Percentiles rank a stretch among this genome's conserved stretches.
These are phyloP conservation scores for Stenodera caucasica DNA, from an alignment of 2,888 invertebrate genomes.

Conservation along the genomic window DNA sequence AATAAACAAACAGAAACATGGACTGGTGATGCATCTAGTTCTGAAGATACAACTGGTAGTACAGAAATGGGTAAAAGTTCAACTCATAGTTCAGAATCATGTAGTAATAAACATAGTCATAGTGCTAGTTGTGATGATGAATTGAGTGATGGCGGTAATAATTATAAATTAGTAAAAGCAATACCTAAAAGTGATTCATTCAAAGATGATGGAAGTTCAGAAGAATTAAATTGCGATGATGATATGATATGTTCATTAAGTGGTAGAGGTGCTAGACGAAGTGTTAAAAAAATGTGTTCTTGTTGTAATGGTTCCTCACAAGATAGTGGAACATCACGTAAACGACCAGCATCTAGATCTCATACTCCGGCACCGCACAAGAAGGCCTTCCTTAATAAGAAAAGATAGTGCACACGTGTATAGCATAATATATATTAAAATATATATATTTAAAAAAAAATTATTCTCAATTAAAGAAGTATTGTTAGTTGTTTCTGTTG, in stretches of 20 bases:
- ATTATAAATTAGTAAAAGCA: slow-evolving; percentile 47
- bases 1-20: slow-evolving; percentile 35
- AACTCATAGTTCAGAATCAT: slow-evolving; percentile 40
- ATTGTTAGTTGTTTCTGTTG: slow-evolving; percentile 41
- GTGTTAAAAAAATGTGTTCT: slow-evolving; percentile 51
- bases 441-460: slow-evolving; percentile 23
- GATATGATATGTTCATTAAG: slow-evolving; percentile 46
- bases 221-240: slow-evolving; percentile 44
- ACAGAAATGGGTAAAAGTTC: slow-evolving; percentile 43
- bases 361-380: slow-evolving; percentile 51
- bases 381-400: slow-evolving; percentile 52
- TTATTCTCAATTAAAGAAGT: not conserved
- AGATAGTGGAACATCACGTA: slow-evolving; percentile 39
- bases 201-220: slow-evolving; percentile 45
- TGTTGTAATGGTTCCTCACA: slow-evolving; percentile 51
- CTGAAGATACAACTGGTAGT: slow-evolving; percentile 50
- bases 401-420: slow-evolving; percentile 53
- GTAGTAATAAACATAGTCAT: slow-evolving; percentile 35
- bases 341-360: slow-evolving; percentile 49
- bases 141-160: slow-evolving; percentile 35
- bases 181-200: slow-evolving; percentile 45
- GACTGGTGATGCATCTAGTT: slow-evolving; percentile 47
- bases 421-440: slow-evolving; percentile 29
- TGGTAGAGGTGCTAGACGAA: slow-evolving; percentile 50
- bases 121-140: slow-evolving; percentile 41